A percentile compares a stretch with the other conserved stretches of the same genome.
Conservation (phyloP, 2,113 vertebrate genomes). For the Paratilapia polleni region DNA sequence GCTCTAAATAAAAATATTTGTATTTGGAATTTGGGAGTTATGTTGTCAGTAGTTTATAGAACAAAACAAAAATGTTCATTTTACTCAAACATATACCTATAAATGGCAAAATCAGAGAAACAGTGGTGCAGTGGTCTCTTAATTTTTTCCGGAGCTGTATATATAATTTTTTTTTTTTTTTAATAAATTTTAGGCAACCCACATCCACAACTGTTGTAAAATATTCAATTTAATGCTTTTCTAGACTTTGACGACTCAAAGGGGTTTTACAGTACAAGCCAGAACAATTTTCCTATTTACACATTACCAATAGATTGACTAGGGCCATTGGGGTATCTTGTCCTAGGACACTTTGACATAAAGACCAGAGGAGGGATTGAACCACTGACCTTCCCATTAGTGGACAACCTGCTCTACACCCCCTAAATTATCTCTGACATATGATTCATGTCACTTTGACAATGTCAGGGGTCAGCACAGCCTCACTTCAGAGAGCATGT, state of each 20-base stretch:
- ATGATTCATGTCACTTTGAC: constrained; percentile 67
- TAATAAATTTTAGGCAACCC: too few species aligned
- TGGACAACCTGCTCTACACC: not conserved
- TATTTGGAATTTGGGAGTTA: too few species aligned
- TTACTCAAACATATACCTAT: too few species aligned
- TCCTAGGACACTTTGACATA: not conserved
- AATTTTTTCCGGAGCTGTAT: too few species aligned
- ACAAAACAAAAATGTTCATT: too few species aligned
- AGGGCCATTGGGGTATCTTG: not conserved
- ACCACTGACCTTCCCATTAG: not conserved
- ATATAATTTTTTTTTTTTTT: too few species aligned
- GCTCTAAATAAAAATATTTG: too few species aligned
- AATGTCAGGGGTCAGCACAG: constrained; percentile 57
- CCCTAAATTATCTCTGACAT: constrained; percentile 4
- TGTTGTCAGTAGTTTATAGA: too few species aligned
- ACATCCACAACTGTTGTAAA: not conserved
- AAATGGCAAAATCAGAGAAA: too few species aligned
- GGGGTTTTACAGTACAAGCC: too few species aligned
- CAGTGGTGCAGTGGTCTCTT: too few species aligned
- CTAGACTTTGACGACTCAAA: not conserved
- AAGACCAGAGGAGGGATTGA: not conserved
- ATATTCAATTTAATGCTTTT: not conserved
- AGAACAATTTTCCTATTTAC: not conserved
- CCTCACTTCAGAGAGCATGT: constrained; percentile 2
- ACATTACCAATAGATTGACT: not conserved